These are phyloP conservation scores for Chloroceryle inda DNA, from an alignment of 2,797 vertebrate species.

Conservation along the genomic window DNA sequence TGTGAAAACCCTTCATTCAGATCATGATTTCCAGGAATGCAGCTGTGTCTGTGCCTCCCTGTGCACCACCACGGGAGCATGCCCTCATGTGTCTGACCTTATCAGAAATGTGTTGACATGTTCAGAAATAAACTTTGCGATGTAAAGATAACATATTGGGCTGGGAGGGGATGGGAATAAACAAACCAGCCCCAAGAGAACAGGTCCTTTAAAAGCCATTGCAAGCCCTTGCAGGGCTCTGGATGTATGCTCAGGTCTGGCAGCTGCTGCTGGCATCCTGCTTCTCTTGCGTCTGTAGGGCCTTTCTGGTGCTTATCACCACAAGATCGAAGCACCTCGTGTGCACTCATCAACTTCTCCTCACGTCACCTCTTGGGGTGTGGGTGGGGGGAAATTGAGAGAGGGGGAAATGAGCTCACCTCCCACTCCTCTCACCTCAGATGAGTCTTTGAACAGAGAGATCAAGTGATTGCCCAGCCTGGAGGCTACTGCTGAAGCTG, in stretches of 20 bases:
- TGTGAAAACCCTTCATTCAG: background rate
- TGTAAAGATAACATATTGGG: constrained; percentile 69
- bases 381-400: background rate
- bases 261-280: background rate
- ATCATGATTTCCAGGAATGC: constrained; percentile 17
- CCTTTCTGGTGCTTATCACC: background rate
- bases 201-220: constrained; percentile 65
- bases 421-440: background rate
- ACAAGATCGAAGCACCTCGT: background rate
- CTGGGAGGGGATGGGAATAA: constrained; percentile 42
- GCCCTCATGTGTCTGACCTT: constrained; percentile 77
- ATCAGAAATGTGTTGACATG: constrained; percentile 77
- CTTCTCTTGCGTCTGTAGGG: background rate
- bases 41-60: background rate
- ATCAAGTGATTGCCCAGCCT: background rate
- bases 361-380: background rate
- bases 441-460: background rate
- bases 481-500: background rate
- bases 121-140: constrained; percentile 77
- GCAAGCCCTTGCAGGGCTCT: background rate
- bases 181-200: constrained; percentile 29
- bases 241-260: background rate
- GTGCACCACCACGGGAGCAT: background rate
- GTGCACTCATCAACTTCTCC: background rate
- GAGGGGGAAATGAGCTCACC: background rate